Base-by-base conservation (phyloP, 2,797 vertebrate species). In the Mionectes olivaceus region DNA sequence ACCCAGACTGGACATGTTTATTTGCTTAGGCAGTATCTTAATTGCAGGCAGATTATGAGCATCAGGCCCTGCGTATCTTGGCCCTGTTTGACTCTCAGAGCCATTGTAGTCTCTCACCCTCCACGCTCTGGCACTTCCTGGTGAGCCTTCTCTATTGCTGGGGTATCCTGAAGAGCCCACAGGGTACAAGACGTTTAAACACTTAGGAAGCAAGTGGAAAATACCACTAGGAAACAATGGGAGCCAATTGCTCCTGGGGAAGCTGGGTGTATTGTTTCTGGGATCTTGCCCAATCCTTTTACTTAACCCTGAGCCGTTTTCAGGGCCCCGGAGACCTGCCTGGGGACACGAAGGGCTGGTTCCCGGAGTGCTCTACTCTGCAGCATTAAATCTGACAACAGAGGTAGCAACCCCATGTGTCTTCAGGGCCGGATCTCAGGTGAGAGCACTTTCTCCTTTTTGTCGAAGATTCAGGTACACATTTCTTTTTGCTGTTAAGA, bases 261-360 rank as follows among this genome's bases (percentile, higher is more conserved):
- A 87, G 73, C 73, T 52, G 78, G 49, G 9, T 75, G 9, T 93
- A 52, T 94, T 93, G 57, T 92, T 92, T 24, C 82, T 91, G 93
- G 93, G 92, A 59, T 46, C 37, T 10, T 89, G 93, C 94, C 91
- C 87, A 78, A 10, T 7, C 5, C 57, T 61, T 89, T 71, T 76
- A 37, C 64, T 92, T 81, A 78, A 81, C 61, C 41, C 64, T 13
- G 44, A 53, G 46, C 49, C 25, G 5, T 33, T 52, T 21, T 28
- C 39, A 37, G 41, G 74, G 39, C 87, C 78, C 57, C 33, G 25
- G 56, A 57, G 75, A 61, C 35, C 16, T 44, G 61, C 55, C 46
- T 57, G 19, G 55, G 41, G 63, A 19, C 49, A 18, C 0, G 14
- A 19, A 43, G 79, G 56, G 15, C 61, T 19, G 32, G 22, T 35